Base-by-base conservation (phyloP, 2,797 vertebrate species). In the Heliangelus exortis region DNA sequence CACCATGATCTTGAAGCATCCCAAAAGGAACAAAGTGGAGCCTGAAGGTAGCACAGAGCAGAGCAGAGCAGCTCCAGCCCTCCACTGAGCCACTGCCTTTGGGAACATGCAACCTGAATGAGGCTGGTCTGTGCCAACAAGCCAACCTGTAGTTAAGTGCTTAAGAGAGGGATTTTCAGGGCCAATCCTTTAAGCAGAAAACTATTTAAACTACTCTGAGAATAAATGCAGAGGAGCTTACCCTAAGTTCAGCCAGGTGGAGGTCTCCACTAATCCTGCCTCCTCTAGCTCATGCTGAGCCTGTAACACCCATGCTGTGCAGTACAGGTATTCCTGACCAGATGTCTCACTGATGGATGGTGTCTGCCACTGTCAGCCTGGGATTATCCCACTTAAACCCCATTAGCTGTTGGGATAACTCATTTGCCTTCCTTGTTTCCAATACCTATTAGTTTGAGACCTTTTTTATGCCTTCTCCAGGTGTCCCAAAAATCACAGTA, bases 171-270 rank as follows among this genome's bases (percentile, higher is more conserved):
- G 90, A 92, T 96, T 95, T 96, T 80, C 57, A 12, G 76, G 88
- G 85, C 28, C 83, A 61, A 94, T 80, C 76, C 76, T 33, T 93
- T 94, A 95, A 82, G 83, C 23, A 86, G 77, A 90, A 92, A 94
- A 86, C 73, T 93, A 95, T 93, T 93, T 90, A 87, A 96, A 92
- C 84, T 89, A 90, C 54, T 63, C 54, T 62, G 80, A 54, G 66
- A 84, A 66, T 78, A 79, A 96, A 95, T 23, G 43, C 89, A 87
- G 84, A 95, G 79, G 76, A 63, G 92, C 73, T 95, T 95, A 94
- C 54, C 29, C 26, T 68, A 80, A 81, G 76, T 69, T 89, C 2
- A 4, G 39, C 47, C 92, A 93, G 96, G 93, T 90, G 93, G 85
- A 93, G 22, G 47, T 75, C 82, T 78, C 54, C 2, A 2, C 51